Evolutionary conservation across 2,113 vertebrate genomes (phyloP), one percentile per base, ranked within the genome.

Genomic region (Chlorodrepanis virens): DNA sequence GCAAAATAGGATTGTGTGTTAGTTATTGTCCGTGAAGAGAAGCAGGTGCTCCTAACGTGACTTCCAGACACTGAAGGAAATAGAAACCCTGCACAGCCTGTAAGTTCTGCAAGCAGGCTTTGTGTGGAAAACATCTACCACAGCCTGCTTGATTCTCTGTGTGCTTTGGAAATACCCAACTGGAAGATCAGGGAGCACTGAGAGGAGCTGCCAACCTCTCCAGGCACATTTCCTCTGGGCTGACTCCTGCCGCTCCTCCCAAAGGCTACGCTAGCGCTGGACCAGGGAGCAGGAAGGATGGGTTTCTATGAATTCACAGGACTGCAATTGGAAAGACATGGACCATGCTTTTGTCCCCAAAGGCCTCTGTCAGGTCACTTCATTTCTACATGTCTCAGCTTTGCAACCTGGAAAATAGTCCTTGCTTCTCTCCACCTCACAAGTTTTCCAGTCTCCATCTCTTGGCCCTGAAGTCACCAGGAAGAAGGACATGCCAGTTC

Each of bases 181-280:
- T 18, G 42, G 54, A 63, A 83, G 45, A 87, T 39, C 61, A 79
- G 74, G 1, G 2, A 49, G 61, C 14, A 64, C 47, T 4, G 4
- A 74, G 16, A 56, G 68, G 37, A 77, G 39, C 56, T 4, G 0
- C 3, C 12, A 61, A 1, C 9, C 35, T 47, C 67, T 71, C 47
- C 31, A 27, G 24, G n/a, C 3, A 1, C 52, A 45, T 65, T 50
- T 29, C 6, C 63, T 33, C n/a, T 0, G 0, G 22, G 23, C 64
- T 56, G 54, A 57, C 14, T 81, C 13, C 75, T 85, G 27, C 33
- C 29, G 52, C 50, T 56, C 37, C 47, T 57, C 49, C 37, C 7
- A 18, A 16, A 15, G 47, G 50, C 16, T 33, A 25, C 5, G 4
- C 35, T 17, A 10, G 25, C 0, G 0, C 15, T 0, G 0, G 9